Evolutionary conservation across 1,140 invertebrate species (phyloP).

Genomic region (Tetranychus urticae): DNA sequence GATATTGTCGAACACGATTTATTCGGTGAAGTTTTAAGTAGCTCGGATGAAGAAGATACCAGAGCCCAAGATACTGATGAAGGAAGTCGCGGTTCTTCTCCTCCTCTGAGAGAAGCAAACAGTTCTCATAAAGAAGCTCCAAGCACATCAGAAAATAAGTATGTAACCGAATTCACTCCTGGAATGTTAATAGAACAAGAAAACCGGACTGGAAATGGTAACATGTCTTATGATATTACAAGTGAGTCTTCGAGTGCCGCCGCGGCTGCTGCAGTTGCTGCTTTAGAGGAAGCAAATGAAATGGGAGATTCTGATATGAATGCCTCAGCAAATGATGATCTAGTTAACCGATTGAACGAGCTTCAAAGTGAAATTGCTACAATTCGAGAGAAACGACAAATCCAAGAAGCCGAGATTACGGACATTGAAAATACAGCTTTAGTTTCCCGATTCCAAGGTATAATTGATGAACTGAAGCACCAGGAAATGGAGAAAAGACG

Average conservation of each 20-base stretch:
- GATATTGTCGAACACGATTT: constrained; percentile 43
- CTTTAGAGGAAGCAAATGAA: constrained; percentile 2
- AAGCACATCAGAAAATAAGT: neutral
- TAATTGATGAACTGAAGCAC: constrained; percentile 43
- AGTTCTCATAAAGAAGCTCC: neutral
- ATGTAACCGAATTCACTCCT: constrained; percentile 9
- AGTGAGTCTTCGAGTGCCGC: neutral
- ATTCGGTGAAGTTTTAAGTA: constrained; percentile 63
- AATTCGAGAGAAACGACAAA: constrained; percentile 37
- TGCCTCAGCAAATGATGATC: constrained; percentile 8
- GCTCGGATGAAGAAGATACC: constrained; percentile 31
- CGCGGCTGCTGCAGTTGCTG: neutral
- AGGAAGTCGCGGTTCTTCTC: constrained; percentile 3
- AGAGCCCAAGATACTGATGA: constrained; percentile 9
- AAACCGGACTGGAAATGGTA: neutral
- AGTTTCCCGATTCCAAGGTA: constrained; percentile 51
- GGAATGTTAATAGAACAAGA: constrained; percentile 7
- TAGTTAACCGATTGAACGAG: constrained; percentile 14
- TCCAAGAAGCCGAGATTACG: constrained; percentile 54
- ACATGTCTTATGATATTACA: neutral
- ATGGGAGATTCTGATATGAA: constrained; percentile 2
- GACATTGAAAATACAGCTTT: constrained; percentile 63
- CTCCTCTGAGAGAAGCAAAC: neutral
- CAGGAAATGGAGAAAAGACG: constrained; percentile 40
- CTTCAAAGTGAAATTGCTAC: constrained; percentile 32